Percentiles rank a stretch among this genome's conserved stretches.
Conservation (phyloP, 2,113 vertebrate species). For the Platichthys stellatus region DNA sequence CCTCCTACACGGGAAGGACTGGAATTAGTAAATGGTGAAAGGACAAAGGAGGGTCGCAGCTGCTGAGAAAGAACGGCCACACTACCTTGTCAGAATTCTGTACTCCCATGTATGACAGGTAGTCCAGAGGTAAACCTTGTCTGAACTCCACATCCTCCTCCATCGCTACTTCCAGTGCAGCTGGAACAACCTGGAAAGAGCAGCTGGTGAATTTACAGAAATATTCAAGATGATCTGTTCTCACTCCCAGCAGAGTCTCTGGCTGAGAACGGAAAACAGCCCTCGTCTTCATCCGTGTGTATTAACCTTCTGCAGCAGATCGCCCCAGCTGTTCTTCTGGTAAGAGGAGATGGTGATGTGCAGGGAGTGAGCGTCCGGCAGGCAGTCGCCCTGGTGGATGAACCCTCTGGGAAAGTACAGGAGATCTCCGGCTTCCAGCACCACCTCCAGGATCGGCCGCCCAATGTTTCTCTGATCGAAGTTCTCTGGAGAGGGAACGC, state of each 20-base stretch:
- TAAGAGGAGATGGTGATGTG: slow-evolving; percentile 95
- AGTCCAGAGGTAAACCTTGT: slow-evolving; percentile 90
- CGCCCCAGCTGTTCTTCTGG: slow-evolving; percentile 96
- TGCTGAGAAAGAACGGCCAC: neutral
- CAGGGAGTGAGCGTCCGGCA: slow-evolving; percentile 88
- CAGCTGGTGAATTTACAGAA: no score
- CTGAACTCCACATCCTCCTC: slow-evolving; percentile 95
- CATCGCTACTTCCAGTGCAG: slow-evolving; percentile 90
- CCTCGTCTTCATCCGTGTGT: neutral
- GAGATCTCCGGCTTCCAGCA: slow-evolving; percentile 92
- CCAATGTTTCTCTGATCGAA: slow-evolving; percentile 87
- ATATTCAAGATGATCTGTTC: no score
- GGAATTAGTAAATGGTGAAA: neutral
- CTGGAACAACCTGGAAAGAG: slow-evolving; percentile 83
- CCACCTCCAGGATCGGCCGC: slow-evolving; percentile 88
- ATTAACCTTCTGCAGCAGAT: slow-evolving; percentile 88
- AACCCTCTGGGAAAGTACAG: slow-evolving; percentile 96
- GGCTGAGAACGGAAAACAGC: no score
- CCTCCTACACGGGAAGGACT: slow-evolving; percentile 60
- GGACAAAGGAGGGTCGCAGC: neutral
- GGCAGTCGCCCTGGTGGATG: slow-evolving; percentile 93
- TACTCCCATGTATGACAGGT: slow-evolving; percentile 92
- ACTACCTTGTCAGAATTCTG: slow-evolving; percentile 86
- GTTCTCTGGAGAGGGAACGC: slow-evolving; percentile 79
- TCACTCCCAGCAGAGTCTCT: no score